Conservation (phyloP, 2,113 vertebrate species). For the Oryzias javanicus region DNA sequence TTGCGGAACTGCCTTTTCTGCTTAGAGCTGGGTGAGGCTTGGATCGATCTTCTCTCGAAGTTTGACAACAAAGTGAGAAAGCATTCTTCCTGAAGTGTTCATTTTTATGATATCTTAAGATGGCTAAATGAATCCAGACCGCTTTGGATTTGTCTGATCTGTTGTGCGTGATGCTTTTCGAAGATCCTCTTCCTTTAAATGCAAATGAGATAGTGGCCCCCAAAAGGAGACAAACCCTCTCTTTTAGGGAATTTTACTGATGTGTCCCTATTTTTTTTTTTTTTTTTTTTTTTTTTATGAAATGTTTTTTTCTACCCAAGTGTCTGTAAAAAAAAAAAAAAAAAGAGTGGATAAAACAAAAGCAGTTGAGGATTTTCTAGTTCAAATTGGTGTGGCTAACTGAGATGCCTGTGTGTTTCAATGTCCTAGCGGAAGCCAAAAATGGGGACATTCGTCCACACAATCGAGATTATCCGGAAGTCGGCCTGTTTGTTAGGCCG, state of each 20-base stretch:
- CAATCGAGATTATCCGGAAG: conserved; percentile 53
- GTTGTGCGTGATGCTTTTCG: conserved; percentile 54
- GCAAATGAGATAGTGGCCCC: conserved; percentile 68
- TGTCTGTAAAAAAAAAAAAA: too few species aligned
- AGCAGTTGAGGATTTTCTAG: conserved; percentile 38
- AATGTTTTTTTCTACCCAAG: conserved; percentile 22
- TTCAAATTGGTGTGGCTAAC: conserved; percentile 47
- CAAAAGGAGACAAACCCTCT: conserved; percentile 51
- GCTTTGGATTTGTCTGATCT: conserved; percentile 58
- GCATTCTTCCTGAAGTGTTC: not conserved
- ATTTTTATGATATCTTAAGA: not conserved
- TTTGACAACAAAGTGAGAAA: not conserved
- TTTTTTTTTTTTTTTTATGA: conserved; percentile 27
- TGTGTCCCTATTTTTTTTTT: conserved; percentile 43
- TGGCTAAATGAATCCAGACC: conserved; percentile 46
- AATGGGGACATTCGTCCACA: conserved; percentile 42
- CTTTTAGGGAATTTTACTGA: conserved; percentile 52
- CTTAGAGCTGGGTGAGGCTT: not conserved
- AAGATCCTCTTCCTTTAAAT: conserved; percentile 41
- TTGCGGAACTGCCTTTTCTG: not conserved
- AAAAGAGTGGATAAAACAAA: conserved; percentile 19
- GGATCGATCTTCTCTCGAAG: not conserved
- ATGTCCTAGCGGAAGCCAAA: conserved; percentile 69
- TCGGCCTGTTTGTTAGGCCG: conserved; percentile 35
- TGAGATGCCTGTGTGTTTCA: conserved; percentile 45